Conservation (phyloP, 1,140 invertebrate genomes). For the Lutraria rhynchaena region DNA sequence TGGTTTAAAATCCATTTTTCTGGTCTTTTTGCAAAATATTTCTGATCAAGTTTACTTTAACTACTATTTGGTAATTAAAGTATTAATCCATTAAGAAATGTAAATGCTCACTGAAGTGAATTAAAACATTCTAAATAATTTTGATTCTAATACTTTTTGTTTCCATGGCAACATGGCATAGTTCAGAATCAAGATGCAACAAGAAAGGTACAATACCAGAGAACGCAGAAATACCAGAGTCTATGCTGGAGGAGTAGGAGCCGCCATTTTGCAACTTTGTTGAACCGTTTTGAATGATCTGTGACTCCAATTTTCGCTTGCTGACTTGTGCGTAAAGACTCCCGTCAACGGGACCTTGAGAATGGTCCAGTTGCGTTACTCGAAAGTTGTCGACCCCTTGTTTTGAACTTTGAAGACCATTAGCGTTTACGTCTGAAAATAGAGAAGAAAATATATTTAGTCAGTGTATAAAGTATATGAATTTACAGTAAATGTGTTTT, state of each 20-base stretch:
- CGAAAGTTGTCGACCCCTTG: constrained; percentile 60
- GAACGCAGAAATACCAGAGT: constrained; percentile 75
- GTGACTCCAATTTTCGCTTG: constrained; percentile 70
- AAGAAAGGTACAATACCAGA: constrained; percentile 63
- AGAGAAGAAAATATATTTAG: not conserved
- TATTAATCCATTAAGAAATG: no score
- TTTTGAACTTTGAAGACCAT: constrained; percentile 52
- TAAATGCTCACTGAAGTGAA: no score
- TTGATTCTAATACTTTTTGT: no score
- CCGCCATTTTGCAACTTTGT: constrained; percentile 65
- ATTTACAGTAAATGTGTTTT: not conserved
- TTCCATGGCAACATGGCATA: no score
- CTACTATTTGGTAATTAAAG: no score
- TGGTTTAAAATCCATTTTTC: no score
- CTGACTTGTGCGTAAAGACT: constrained; percentile 90
- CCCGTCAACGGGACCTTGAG: constrained; percentile 92
- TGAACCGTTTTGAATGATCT: constrained; percentile 55
- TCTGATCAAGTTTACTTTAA: no score
- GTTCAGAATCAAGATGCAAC: constrained; percentile 46
- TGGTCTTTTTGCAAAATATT: no score
- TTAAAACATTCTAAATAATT: no score
- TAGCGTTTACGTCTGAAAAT: constrained; percentile 66
- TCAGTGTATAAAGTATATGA: not conserved
- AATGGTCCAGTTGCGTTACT: constrained; percentile 82
- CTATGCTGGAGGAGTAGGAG: constrained; percentile 72